Conservation (phyloP, 30 jellyfish, hydroid and myxozoan genomes). For the Chironex yamaguchii region DNA sequence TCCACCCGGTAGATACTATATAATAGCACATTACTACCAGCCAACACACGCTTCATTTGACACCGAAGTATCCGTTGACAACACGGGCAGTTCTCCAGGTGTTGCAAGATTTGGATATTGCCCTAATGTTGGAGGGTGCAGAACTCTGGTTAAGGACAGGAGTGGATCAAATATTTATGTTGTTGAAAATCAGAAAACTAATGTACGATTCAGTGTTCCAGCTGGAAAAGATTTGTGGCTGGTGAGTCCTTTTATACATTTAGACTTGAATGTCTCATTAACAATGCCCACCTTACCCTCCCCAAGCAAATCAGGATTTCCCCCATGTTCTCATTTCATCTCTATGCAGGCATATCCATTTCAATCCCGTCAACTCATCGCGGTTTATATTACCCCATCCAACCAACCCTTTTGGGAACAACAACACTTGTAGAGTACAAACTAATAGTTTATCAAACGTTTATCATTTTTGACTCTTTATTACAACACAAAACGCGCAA, state of each 20-base stretch:
- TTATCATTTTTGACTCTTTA: no score
- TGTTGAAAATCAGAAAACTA: constrained; percentile 48
- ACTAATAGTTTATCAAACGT: no score
- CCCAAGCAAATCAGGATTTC: no score
- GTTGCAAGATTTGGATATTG: constrained; percentile 66
- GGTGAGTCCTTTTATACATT: constrained; percentile 76
- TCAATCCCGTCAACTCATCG: no score
- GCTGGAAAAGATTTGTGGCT: constrained; percentile 88
- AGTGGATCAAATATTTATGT: constrained; percentile 62
- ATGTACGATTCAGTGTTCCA: constrained; percentile 68
- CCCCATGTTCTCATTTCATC: no score
- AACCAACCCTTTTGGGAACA: no score
- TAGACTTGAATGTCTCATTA: no score
- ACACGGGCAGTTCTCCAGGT: constrained; percentile 79
- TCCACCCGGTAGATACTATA: constrained; percentile 87
- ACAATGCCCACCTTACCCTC: no score
- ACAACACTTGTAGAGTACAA: no score
- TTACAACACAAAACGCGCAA: no score
- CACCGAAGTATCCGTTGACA: constrained; percentile 62
- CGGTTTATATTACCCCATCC: no score
- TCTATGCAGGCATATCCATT: no score
- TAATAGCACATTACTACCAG: constrained; percentile 86
- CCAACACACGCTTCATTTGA: constrained; percentile 81
- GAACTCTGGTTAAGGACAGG: constrained; percentile 72
- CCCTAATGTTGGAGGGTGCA: constrained; percentile 92